Conservation (phyloP, 2,797 vertebrate species). For the Acanthurus tractus region DNA sequence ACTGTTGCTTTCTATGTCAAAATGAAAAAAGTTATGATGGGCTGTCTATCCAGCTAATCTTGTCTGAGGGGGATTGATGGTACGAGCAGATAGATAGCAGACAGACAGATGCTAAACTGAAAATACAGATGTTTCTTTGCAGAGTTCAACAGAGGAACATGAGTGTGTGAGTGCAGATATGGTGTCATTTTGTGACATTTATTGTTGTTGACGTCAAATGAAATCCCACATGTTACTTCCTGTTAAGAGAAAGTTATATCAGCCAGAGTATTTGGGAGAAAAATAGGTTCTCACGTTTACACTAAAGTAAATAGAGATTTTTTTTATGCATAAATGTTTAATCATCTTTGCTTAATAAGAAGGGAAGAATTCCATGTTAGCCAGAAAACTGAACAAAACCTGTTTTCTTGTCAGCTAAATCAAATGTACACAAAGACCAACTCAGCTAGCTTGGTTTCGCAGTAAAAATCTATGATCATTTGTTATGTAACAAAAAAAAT, state of each 20-base stretch:
- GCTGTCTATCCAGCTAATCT: background rate
- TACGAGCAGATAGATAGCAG: slow-evolving; percentile 8
- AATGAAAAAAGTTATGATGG: background rate
- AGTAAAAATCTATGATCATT: slow-evolving; percentile 3
- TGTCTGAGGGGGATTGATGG: slow-evolving; percentile 15
- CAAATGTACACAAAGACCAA: background rate
- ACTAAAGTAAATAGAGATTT: too few relatives aligned
- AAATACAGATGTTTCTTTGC: slow-evolving; percentile 55
- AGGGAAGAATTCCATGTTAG: background rate
- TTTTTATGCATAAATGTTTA: background rate
- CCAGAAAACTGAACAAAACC: background rate
- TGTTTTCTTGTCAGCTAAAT: background rate
- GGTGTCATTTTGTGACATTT: slow-evolving; percentile 37
- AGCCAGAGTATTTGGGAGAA: background rate
- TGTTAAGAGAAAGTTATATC: background rate
- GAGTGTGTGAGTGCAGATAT: slow-evolving; percentile 21
- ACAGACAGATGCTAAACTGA: slow-evolving; percentile 25
- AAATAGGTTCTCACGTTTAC: background rate
- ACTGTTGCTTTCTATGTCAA: too few relatives aligned
- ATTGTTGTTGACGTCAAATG: slow-evolving; percentile 33
- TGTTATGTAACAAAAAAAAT: background rate
- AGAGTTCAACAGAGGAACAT: slow-evolving; percentile 19
- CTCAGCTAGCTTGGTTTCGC: background rate
- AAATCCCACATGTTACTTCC: slow-evolving; percentile 40
- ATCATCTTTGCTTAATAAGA: background rate